Evolutionary conservation across 1,140 invertebrate species (phyloP), one percentile per base, ranked within the genome.

Genomic region (Drosophila grimshawi): DNA sequence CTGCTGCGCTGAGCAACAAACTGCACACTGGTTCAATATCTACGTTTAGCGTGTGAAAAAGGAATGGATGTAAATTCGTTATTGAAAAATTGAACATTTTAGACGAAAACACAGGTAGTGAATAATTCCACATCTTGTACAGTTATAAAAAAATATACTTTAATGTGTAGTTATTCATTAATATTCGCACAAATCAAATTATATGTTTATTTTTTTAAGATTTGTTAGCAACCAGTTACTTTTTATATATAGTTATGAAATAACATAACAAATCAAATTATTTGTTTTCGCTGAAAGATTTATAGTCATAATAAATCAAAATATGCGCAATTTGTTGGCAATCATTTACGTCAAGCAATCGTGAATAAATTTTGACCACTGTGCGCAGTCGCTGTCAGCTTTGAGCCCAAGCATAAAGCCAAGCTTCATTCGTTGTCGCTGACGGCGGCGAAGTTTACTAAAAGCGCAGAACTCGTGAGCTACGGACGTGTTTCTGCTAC

Each of bases 381-480:
- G 29, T 53, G 49, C 48, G 65, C 46, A 2, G 39, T 8, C 33
- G 52, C 5, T 19, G 33, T 45, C 48, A 60, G 46, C 57, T 48
- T 51, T 43, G 41, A 59, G 66, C 51, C 51, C 29, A 62, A 64
- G 72, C 55, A 48, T 62, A 52, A 55, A 77, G 80, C 75, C 77
- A 55, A 85, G 85, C 80, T 88, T 74, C 67, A 80, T 77, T 77
- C 75, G 62, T 76, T 57, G 66, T 46, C 77, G 69, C 41, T 60
- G 72, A n/a, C 53, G 46, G 49, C 73, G 67, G 68, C 85, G 53
- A 80, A 73, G 85, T 88, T 88, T 88, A 88, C 89, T 88, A 67
- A 88, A 89, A 89, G 74, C 85, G 85, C 85, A 88, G 86, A 88
- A 89, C 76, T 82, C 85, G 85, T 89, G 68, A 89, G 85, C 78